These are phyloP conservation scores for Urophycis tenuis DNA, from an alignment of 2,797 vertebrate species.

Conservation along the genomic window DNA sequence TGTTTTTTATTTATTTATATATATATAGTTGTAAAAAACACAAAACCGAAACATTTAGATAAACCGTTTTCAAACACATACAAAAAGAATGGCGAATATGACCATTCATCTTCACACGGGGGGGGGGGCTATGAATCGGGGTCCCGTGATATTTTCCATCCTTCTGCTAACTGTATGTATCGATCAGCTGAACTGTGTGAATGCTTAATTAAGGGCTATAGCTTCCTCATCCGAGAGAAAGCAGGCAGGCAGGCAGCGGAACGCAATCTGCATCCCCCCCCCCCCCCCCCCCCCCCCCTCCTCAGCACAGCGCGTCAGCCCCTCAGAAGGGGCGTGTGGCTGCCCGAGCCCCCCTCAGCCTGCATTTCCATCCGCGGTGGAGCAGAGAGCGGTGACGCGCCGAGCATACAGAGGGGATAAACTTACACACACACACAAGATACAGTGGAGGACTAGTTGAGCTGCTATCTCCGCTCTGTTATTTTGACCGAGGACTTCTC, in stretches of 20 bases:
- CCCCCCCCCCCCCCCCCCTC: too few relatives aligned
- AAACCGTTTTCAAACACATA: background rate
- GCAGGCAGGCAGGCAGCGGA: too few relatives aligned
- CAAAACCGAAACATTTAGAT: background rate
- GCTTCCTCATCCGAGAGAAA: too few relatives aligned
- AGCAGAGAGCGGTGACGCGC: slow-evolving; percentile 38
- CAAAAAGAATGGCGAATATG: background rate
- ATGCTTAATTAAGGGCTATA: slow-evolving; percentile 18
- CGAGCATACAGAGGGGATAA: slow-evolving; percentile 16
- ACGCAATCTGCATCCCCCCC: slow-evolving; percentile 35
- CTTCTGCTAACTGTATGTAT: too few relatives aligned
- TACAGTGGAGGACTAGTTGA: slow-evolving; percentile 21
- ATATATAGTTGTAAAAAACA: background rate
- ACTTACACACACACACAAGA: background rate
- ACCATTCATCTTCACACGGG: too few relatives aligned
- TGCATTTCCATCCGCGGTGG: slow-evolving; percentile 41
- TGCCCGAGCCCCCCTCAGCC: slow-evolving; percentile 34
- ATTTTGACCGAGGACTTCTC: slow-evolving; percentile 28
- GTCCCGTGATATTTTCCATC: too few relatives aligned
- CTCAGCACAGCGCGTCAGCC: slow-evolving; percentile 31
- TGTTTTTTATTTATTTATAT: too few relatives aligned
- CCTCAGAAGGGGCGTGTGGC: slow-evolving; percentile 59
- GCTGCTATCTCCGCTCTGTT: background rate
- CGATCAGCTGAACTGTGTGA: too few relatives aligned
- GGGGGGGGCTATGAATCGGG: too few relatives aligned